Percentiles rank a stretch among this genome's conserved stretches.
Evolutionary conservation across 30 jellyfish, hydroid and myxozoan genomes (phyloP).

Genomic region (Nemopilema nomurai): DNA sequence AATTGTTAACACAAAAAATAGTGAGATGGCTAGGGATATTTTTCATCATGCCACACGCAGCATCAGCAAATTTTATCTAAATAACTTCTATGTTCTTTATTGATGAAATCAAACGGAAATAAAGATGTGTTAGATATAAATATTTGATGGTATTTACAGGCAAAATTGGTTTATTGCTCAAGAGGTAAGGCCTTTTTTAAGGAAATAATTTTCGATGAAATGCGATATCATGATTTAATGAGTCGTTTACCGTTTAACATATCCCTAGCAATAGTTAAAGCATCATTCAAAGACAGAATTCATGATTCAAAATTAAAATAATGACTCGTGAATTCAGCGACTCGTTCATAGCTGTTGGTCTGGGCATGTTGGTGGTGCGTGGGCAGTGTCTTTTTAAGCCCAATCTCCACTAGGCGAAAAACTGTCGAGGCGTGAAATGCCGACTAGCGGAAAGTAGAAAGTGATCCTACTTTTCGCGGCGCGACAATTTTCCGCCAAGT

Average conservation of each 20-base stretch:
- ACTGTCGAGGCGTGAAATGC: background rate
- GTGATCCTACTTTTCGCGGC: no score
- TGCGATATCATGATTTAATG: no score
- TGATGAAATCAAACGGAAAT: no score
- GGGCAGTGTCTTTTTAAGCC: background rate
- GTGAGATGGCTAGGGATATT: no score
- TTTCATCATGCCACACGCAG: no score
- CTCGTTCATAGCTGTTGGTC: background rate
- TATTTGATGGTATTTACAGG: background rate
- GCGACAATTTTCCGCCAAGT: no score
- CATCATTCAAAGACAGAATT: background rate
- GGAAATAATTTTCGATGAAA: background rate
- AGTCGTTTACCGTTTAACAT: background rate
- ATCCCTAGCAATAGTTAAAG: background rate
- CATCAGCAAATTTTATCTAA: background rate
- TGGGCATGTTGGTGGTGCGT: background rate
- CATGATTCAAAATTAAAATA: background rate
- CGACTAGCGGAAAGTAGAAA: no score
- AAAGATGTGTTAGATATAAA: background rate
- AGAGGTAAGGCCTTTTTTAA: background rate
- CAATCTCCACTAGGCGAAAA: no score
- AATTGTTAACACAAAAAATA: no score
- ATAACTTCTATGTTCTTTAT: background rate
- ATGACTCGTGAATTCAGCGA: background rate
- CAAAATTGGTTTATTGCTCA: background rate